These are phyloP conservation scores for Gorsachius magnificus DNA, from an alignment of 2,797 vertebrate species.

Conservation along the genomic window DNA sequence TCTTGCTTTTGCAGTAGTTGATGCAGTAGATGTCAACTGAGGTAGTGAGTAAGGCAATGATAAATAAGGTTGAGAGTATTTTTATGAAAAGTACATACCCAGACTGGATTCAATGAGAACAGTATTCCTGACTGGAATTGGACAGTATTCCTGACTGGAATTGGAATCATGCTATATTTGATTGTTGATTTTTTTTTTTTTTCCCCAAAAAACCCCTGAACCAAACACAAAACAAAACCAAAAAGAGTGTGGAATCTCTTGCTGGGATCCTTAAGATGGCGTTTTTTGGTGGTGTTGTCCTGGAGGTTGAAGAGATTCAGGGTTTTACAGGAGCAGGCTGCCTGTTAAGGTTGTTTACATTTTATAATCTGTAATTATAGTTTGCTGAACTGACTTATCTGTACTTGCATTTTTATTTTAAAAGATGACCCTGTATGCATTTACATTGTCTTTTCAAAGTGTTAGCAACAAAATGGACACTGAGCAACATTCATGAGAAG, in stretches of 20 bases:
- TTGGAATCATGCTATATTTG: neutral
- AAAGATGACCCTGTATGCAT: neutral
- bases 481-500: neutral
- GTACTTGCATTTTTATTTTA: neutral
- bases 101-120: neutral
- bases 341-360: neutral
- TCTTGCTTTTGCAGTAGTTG: neutral
- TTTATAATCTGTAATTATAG: neutral
- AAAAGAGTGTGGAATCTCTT: neutral
- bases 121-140: neutral
- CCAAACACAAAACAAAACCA: neutral
- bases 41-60: neutral
- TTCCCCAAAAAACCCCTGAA: rapidly evolving
- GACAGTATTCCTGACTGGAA: neutral
- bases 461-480: neutral
- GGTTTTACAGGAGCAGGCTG: neutral
- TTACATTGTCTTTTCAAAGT: neutral
- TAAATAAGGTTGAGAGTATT: neutral
- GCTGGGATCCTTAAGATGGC: neutral
- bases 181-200: neutral
- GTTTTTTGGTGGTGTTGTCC: neutral
- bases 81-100: neutral
- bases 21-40: neutral
- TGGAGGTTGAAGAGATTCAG: neutral
- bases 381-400: neutral